Conservation (phyloP, 2,797 vertebrate species). For the Pterois miles region DNA sequence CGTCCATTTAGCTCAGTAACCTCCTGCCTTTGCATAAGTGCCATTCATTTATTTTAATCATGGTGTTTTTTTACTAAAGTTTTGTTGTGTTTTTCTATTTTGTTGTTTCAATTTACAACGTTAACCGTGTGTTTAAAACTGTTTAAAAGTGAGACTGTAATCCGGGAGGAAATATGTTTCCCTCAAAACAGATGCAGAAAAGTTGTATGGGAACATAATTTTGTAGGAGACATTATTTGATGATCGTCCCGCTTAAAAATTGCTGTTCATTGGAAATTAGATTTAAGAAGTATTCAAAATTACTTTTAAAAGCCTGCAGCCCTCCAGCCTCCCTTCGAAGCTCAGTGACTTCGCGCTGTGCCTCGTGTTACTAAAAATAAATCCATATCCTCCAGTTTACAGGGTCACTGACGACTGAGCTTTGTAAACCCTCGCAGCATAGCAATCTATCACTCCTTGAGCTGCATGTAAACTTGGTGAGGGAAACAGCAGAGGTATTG, state of each 20-base stretch:
- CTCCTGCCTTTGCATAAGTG: neutral
- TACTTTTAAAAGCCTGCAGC: slow-evolving; percentile 34
- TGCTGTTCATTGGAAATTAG: neutral
- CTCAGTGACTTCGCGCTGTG: slow-evolving; percentile 31
- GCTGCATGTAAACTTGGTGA: slow-evolving; percentile 30
- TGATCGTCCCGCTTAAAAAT: neutral
- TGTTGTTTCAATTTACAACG: too few relatives aligned
- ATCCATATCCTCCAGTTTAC: slow-evolving; percentile 44
- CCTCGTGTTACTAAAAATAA: slow-evolving; percentile 65
- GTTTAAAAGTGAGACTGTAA: too few relatives aligned
- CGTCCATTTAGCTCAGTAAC: neutral
- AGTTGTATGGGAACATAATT: too few relatives aligned
- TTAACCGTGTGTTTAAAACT: too few relatives aligned
- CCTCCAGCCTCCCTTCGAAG: slow-evolving; percentile 39
- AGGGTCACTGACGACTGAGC: slow-evolving; percentile 53
- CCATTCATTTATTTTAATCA: neutral
- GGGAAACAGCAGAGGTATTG: slow-evolving; percentile 31
- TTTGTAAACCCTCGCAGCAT: slow-evolving; percentile 40
- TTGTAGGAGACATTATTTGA: slow-evolving; percentile 4
- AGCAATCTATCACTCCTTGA: slow-evolving; percentile 46
- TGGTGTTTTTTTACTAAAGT: too few relatives aligned
- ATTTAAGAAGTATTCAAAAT: slow-evolving; percentile 23
- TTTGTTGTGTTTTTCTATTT: too few relatives aligned
- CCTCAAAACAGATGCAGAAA: too few relatives aligned
- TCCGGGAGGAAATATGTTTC: too few relatives aligned